Base-by-base conservation (phyloP, 2,888 invertebrate genomes). In the Apeira syringaria region DNA sequence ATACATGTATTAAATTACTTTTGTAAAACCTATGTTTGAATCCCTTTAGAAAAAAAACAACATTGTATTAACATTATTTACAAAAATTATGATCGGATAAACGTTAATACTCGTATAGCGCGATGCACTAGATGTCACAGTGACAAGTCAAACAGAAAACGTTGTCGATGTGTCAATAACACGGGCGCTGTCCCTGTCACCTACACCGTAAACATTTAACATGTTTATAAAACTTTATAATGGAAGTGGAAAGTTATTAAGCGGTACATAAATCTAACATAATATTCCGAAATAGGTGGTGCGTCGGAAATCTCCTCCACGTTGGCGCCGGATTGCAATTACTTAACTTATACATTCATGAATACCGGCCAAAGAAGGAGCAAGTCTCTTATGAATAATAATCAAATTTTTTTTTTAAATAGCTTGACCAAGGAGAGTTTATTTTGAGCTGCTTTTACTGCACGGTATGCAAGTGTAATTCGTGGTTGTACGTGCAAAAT, bases 251-350 rank as follows among this genome's bases (percentile, higher is more conserved):
- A 41, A 28, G 44, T 45, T 51, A 50, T 54, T 50, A 50, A 46
- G 50, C 40, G 47, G 45, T 50, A 35, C 45, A 52, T 55, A 52
- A 46, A 52, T 55, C 47, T 47, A 44, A 44, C 27, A 34, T 47
- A 41, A 48, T 50, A 50, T 47, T 42, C 33, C 43, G 28, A 50
- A 47, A 50, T 47, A 47, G 42, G 40, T 37, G 29, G 29, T 33
- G 35, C 39, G 29, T 22, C 29, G 35, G 42, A 47, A 36, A 31
- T 40, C 41, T 32, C 49, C 27, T 34, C 44, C 36, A 33, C 45
- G 29, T 46, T 47, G 42, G 40, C 34, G 32, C 42, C 42, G 37
- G 32, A 45, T 32, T 48, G 46, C 52, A 46, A 46, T 52, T 52
- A 52, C 43, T 52, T 38, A 32, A 43, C 47, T 26, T 27, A 39